These are phyloP conservation scores for Philopedon plagiatum DNA, from an alignment of 2,888 invertebrate genomes.

Conservation along the genomic window DNA sequence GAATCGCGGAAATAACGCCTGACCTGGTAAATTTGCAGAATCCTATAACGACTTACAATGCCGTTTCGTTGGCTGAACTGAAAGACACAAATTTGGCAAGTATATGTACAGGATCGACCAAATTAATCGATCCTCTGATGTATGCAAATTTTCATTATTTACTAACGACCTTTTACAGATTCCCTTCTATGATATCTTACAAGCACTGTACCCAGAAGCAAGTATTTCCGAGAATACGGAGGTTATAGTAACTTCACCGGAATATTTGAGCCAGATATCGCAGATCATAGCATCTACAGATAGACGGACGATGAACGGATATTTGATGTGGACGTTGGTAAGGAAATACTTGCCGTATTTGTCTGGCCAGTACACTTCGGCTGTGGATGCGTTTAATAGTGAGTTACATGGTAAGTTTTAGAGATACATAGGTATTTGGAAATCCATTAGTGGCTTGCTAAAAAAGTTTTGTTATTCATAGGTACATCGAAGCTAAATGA, in stretches of 20 bases:
- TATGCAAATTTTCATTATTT: no score
- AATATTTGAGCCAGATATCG: conserved; percentile 71
- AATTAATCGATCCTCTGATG: no score
- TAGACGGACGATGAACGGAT: conserved; percentile 72
- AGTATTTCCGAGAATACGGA: conserved; percentile 70
- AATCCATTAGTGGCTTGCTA: no score
- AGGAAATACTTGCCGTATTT: conserved; percentile 72
- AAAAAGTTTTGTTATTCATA: no score
- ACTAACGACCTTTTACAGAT: conserved; percentile 65
- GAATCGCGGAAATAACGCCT: conserved; percentile 72
- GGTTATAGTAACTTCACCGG: conserved; percentile 70
- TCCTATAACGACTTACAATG: conserved; percentile 66
- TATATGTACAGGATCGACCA: no score
- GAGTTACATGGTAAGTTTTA: conserved; percentile 62
- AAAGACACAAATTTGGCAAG: conserved; percentile 67
- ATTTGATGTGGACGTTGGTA: conserved; percentile 74
- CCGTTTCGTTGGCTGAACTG: conserved; percentile 67
- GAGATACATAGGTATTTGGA: no score
- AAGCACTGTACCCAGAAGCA: conserved; percentile 69
- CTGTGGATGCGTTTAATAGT: conserved; percentile 59
- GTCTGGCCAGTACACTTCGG: conserved; percentile 66
- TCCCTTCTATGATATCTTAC: conserved; percentile 68
- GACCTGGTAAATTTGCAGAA: conserved; percentile 61
- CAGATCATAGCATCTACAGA: conserved; percentile 71
- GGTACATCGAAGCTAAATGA: conserved; percentile 59